Percentiles rank a stretch among this genome's conserved stretches.
These are phyloP conservation scores for Hesperia comma DNA, from an alignment of 2,888 invertebrate species.

Conservation along the genomic window DNA sequence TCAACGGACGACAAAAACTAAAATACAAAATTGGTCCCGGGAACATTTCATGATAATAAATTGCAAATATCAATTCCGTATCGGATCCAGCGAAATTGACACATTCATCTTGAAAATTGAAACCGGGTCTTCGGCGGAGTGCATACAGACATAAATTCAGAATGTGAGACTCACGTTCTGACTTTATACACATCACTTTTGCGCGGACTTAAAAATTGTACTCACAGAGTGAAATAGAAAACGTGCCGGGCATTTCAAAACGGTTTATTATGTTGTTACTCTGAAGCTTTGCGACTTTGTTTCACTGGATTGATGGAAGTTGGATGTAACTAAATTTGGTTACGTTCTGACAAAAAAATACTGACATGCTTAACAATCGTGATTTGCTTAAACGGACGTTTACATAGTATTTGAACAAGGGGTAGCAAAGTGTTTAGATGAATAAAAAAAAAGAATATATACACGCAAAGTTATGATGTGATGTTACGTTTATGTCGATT, in stretches of 20 bases:
- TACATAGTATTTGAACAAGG: no score
- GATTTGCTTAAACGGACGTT: no score
- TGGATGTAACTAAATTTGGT: background rate
- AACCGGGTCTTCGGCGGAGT: constrained; percentile 43
- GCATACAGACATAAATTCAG: constrained; percentile 44
- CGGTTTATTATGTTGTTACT: constrained; percentile 41
- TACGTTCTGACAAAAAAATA: background rate
- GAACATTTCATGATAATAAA: constrained; percentile 34
- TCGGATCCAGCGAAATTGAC: constrained; percentile 44
- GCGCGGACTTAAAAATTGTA: constrained; percentile 48
- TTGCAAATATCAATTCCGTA: constrained; percentile 44
- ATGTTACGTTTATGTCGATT: no score
- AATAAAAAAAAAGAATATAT: no score
- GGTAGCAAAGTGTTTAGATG: no score
- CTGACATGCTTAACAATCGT: no score
- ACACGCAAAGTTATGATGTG: no score
- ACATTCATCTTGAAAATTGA: constrained; percentile 49
- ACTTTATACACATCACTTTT: constrained; percentile 41
- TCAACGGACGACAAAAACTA: constrained; percentile 10
- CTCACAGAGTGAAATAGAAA: constrained; percentile 46
- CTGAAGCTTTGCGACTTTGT: constrained; percentile 36
- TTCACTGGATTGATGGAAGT: constrained; percentile 14
- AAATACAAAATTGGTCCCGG: constrained; percentile 30
- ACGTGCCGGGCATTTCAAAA: constrained; percentile 43
- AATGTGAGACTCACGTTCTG: constrained; percentile 37